A percentile compares a stretch with the other conserved stretches of the same genome.
Conservation (phyloP, 2,888 invertebrate species). For the Dynastes tityus region DNA sequence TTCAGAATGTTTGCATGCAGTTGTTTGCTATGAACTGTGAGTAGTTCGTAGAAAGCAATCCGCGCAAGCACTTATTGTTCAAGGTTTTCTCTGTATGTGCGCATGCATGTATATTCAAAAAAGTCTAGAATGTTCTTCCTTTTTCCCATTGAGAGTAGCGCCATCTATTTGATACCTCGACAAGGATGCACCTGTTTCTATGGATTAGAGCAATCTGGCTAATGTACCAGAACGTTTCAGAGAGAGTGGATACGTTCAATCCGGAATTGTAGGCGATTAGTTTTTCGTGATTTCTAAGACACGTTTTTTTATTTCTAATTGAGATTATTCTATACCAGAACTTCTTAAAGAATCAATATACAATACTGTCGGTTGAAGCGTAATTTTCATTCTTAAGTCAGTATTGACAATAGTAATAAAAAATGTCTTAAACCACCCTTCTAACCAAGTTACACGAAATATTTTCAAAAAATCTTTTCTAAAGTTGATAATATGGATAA, state of each 20-base stretch:
- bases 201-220: conserved; percentile 59
- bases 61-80: too few species aligned
- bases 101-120: background rate
- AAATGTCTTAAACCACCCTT: too few species aligned
- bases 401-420: too few species aligned
- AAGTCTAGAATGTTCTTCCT: background rate
- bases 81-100: background rate
- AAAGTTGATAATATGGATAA: too few species aligned
- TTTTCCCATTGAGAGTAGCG: background rate
- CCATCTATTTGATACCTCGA: conserved; percentile 45
- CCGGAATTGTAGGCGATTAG: background rate
- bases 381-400: too few species aligned
- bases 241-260: conserved; percentile 23
- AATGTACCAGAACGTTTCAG: conserved; percentile 58
- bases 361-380: too few species aligned
- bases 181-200: conserved; percentile 57
- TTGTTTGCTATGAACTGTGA: too few species aligned
- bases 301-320: background rate
- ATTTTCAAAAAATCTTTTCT: too few species aligned
- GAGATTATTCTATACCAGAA: background rate
- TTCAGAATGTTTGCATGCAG: too few species aligned
- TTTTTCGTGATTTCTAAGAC: background rate
- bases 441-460: too few species aligned
- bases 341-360: too few species aligned
- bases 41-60: too few species aligned